A percentile compares a stretch with the other conserved stretches of the same genome.
These are phyloP conservation scores for Lemur catta DNA, from an alignment of 2,797 vertebrate species.

Conservation along the genomic window DNA sequence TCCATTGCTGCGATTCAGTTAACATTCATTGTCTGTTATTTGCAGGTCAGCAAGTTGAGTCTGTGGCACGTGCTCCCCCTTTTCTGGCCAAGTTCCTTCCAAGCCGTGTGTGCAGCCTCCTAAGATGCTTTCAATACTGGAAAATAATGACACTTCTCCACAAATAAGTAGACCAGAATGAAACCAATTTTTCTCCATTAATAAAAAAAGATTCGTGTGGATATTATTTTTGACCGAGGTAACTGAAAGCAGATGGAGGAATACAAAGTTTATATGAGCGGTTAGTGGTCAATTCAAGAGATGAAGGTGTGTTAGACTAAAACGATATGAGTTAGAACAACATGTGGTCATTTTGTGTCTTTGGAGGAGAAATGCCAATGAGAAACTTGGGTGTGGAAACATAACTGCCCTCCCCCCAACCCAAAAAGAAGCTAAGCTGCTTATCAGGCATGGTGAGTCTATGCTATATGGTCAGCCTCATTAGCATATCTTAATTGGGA, in stretches of 20 bases:
- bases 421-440: slow-evolving; percentile 63
- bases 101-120: neutral
- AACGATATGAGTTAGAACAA: slow-evolving; percentile 62
- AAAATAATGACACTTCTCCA: neutral
- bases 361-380: slow-evolving; percentile 50
- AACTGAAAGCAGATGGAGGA: slow-evolving; percentile 12
- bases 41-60: neutral
- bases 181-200: slow-evolving; percentile 41
- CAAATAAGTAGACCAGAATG: neutral
- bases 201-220: neutral
- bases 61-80: neutral
- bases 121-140: neutral
- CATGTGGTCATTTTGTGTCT: slow-evolving; percentile 16
- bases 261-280: neutral
- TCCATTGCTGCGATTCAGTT: accelerated
- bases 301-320: neutral
- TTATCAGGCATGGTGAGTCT: slow-evolving; percentile 59
- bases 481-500: slow-evolving; percentile 81
- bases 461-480: slow-evolving; percentile 65
- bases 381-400: slow-evolving; percentile 63
- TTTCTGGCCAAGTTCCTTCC: neutral
- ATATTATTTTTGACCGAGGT: slow-evolving; percentile 16
- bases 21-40: neutral
- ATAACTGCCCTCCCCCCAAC: slow-evolving; percentile 52
- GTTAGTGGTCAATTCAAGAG: slow-evolving; percentile 15